Conservation (phyloP, 2,113 vertebrate species). For the Anas platyrhynchos region DNA sequence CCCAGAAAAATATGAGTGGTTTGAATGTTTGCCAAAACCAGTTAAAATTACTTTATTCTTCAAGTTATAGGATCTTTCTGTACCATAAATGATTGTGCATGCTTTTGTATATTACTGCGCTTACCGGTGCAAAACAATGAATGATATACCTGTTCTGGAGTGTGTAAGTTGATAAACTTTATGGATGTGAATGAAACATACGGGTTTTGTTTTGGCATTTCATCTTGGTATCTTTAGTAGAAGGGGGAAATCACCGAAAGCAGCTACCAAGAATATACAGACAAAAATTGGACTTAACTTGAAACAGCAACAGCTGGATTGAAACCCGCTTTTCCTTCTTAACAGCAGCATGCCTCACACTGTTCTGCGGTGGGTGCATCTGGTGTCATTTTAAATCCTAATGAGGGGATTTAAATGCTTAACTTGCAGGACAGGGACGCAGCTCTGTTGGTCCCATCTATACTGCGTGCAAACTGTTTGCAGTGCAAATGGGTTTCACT, state of each 20-base stretch:
- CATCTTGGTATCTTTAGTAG: not conserved
- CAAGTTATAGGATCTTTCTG: slow-evolving; percentile 9
- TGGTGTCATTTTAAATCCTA: not conserved
- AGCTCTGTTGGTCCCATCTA: not conserved
- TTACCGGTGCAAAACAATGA: slow-evolving; percentile 18
- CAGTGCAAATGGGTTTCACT: not conserved
- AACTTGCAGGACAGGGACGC: not conserved
- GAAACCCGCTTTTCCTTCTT: not conserved
- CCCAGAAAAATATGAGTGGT: not conserved
- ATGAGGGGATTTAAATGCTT: not conserved
- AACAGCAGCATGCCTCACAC: not conserved
- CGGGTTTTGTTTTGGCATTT: not conserved
- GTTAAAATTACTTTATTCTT: not conserved
- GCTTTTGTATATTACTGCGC: slow-evolving; percentile 16
- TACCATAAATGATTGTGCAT: slow-evolving; percentile 15
- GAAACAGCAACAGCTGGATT: not conserved
- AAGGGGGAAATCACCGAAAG: not conserved
- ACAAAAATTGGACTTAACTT: not conserved
- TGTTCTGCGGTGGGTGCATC: not conserved
- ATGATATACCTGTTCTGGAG: not conserved
- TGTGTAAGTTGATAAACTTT: slow-evolving; percentile 13
- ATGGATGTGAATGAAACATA: not conserved
- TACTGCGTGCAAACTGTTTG: not conserved
- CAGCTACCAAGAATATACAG: not conserved
- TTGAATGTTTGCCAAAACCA: not conserved